Conservation (phyloP, 2,113 vertebrate species). For the Scomber scombrus region DNA sequence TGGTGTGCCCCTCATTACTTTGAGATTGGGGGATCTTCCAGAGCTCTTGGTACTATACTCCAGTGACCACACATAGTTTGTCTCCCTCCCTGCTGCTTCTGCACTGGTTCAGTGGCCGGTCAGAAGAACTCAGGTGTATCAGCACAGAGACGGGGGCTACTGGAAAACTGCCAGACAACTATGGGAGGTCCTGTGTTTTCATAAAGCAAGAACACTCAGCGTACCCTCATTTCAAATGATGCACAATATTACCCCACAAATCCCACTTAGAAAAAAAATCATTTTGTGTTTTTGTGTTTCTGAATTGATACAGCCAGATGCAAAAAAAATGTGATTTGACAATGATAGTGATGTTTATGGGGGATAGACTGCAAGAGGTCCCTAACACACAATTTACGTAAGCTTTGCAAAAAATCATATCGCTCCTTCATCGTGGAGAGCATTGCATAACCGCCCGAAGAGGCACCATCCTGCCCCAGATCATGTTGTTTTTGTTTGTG, state of each 20-base stretch:
- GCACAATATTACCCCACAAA: constrained; percentile 12
- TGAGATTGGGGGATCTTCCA: constrained; percentile 4
- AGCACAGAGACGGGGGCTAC: background rate
- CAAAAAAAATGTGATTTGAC: background rate
- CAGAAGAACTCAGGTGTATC: constrained; percentile 75
- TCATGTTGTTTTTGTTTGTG: constrained; percentile 67
- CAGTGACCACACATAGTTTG: constrained; percentile 60
- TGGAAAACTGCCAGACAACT: constrained; percentile 46
- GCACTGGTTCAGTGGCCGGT: constrained; percentile 71
- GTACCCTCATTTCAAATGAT: background rate
- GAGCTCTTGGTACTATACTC: constrained; percentile 42
- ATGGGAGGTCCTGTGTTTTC: constrained; percentile 48
- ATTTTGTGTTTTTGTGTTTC: background rate
- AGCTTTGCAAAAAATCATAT: constrained; percentile 46
- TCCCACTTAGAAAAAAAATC: background rate
- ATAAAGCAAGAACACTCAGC: background rate
- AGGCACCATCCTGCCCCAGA: constrained; percentile 58
- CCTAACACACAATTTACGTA: constrained; percentile 32
- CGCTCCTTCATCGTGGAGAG: constrained; percentile 32
- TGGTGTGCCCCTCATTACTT: background rate
- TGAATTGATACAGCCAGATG: background rate
- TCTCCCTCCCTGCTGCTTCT: constrained; percentile 34
- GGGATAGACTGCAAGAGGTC: background rate
- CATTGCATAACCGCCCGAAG: constrained; percentile 53
- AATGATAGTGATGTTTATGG: background rate